phyloP scores from a whole-genome alignment of 2,113 vertebrate genomes.

The Benitochromis conjunctus region DNA sequence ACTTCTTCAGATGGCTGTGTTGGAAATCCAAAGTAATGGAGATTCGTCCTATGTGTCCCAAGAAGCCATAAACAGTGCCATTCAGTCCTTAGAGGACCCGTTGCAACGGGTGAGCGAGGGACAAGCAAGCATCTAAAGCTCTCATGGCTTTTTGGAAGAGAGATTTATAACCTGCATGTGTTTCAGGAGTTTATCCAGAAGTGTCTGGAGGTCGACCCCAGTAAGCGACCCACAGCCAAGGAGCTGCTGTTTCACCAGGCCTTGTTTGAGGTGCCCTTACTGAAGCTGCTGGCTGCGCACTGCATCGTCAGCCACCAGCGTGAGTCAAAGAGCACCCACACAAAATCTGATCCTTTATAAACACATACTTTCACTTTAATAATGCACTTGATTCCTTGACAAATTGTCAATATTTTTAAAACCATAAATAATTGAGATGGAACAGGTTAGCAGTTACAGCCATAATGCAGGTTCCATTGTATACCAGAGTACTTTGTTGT shows the following conservation, averaged over 20 bases:
- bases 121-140: neutral
- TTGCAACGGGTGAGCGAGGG: conserved; percentile 85
- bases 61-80: conserved; percentile 98
- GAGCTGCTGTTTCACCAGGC: conserved; percentile 95
- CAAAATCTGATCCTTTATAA: neutral
- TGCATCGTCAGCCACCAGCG: conserved; percentile 96
- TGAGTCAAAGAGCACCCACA: conserved; percentile 69
- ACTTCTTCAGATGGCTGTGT: conserved; percentile 89
- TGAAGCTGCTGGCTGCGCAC: conserved; percentile 95
- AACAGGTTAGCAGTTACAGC: neutral
- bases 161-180: neutral
- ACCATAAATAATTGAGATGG: neutral
- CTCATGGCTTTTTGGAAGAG: neutral
- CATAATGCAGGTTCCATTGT: too few species aligned
- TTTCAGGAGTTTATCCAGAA: conserved; percentile 96
- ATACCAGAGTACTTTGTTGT: neutral
- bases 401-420: neutral
- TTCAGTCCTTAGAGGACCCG: conserved; percentile 92
- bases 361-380: neutral
- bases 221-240: conserved; percentile 86
- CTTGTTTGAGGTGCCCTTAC: conserved; percentile 92
- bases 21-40: conserved; percentile 98
- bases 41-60: conserved; percentile 96
- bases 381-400: neutral
- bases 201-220: conserved; percentile 91